phyloP scores from a whole-genome alignment of 2,113 vertebrate species.

The Stigmatopora argus region DNA sequence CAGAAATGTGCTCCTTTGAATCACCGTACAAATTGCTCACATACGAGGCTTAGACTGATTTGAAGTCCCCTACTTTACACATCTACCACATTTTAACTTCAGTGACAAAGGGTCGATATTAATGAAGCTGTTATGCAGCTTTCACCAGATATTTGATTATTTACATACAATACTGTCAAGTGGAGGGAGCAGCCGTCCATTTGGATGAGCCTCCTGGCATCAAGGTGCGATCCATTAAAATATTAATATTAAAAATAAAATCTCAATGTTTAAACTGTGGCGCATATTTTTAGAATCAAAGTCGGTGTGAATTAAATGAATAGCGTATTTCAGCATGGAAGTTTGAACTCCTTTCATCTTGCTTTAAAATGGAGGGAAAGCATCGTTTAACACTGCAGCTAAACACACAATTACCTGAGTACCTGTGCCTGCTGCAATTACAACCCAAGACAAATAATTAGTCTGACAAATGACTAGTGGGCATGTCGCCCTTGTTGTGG shows the following conservation, averaged over 20 bases:
- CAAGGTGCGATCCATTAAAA: slow-evolving; percentile 42
- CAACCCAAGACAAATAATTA: slow-evolving; percentile 77
- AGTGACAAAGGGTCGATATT: slow-evolving; percentile 47
- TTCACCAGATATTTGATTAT: slow-evolving; percentile 50
- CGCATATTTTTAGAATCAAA: slow-evolving; percentile 57
- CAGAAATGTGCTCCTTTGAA: slow-evolving; percentile 51
- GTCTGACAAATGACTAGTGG: slow-evolving; percentile 74
- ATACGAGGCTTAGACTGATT: slow-evolving; percentile 40
- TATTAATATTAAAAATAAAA: slow-evolving; percentile 3
- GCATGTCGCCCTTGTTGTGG: slow-evolving; percentile 71
- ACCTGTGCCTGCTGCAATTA: slow-evolving; percentile 74
- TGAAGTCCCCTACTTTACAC: slow-evolving; percentile 32
- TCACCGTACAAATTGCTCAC: slow-evolving; percentile 45
- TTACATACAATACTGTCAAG: slow-evolving; percentile 49
- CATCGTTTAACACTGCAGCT: slow-evolving; percentile 68
- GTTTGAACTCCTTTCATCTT: slow-evolving; percentile 57
- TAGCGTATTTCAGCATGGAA: slow-evolving; percentile 38
- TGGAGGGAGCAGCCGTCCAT: slow-evolving; percentile 42
- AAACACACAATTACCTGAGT: slow-evolving; percentile 72
- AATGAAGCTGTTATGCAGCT: slow-evolving; percentile 47
- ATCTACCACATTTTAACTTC: slow-evolving; percentile 33
- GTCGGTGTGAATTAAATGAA: slow-evolving; percentile 50
- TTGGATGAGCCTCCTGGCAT: slow-evolving; percentile 46
- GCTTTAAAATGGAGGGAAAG: slow-evolving; percentile 63
- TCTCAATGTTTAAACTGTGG: slow-evolving; percentile 17